These are phyloP conservation scores for Sterrhoptilus dennistouni DNA, from an alignment of 2,113 vertebrate genomes.

Conservation along the genomic window DNA sequence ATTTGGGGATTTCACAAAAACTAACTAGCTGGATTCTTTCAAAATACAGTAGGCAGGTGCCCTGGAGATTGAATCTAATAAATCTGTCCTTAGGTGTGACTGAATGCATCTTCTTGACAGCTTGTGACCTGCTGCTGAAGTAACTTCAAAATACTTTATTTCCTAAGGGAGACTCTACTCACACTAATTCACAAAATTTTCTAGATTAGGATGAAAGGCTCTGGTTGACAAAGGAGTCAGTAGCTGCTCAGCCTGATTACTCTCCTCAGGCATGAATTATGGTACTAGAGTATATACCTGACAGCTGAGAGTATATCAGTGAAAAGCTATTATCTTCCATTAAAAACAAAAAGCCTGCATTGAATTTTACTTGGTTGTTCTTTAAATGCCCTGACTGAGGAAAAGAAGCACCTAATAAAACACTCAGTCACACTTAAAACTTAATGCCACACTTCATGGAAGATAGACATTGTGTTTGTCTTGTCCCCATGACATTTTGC, in stretches of 20 bases:
- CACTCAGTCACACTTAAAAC: neutral
- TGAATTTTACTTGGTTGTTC: neutral
- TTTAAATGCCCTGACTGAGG: neutral
- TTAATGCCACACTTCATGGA: neutral
- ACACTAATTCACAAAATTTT: neutral
- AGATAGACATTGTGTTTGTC: neutral
- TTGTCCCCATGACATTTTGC: neutral
- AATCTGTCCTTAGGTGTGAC: constrained; percentile 13
- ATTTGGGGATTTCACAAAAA: neutral
- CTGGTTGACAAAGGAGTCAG: neutral
- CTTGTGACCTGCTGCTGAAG: neutral
- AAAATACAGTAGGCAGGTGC: neutral
- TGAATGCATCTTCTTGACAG: constrained; percentile 10
- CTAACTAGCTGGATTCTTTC: neutral
- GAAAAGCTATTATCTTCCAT: neutral
- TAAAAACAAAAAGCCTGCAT: neutral
- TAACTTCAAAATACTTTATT: constrained; percentile 24
- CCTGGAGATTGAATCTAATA: neutral
- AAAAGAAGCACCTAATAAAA: neutral
- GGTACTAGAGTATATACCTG: neutral
- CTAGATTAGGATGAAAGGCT: neutral
- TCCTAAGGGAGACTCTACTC: neutral
- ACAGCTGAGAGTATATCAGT: neutral
- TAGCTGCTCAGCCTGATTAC: neutral
- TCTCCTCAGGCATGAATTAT: neutral